Percentiles rank a stretch among this genome's conserved stretches.
phyloP scores from a whole-genome alignment of 2,113 vertebrate genomes.

The Marmota monax region DNA sequence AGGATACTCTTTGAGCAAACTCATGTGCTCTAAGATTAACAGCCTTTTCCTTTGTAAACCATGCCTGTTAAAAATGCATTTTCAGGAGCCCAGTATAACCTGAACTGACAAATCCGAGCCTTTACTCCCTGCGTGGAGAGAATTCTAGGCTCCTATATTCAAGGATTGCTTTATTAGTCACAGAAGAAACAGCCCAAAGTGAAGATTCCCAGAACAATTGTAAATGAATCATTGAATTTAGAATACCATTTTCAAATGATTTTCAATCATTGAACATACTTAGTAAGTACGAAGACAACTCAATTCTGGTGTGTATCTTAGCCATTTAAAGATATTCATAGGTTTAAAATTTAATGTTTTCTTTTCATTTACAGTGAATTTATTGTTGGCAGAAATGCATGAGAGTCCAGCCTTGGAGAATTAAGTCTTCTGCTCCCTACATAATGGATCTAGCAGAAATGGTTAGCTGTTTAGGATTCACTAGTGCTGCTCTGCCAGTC shows the following conservation, averaged over 20 bases:
- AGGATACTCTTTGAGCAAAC: slow-evolving; percentile 42
- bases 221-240: slow-evolving; percentile 70
- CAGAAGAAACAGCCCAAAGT: slow-evolving; percentile 35
- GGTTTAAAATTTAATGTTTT: slow-evolving; percentile 71
- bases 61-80: slow-evolving; percentile 55
- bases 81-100: background rate
- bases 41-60: slow-evolving; percentile 57
- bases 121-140: background rate
- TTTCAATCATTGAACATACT: slow-evolving; percentile 62
- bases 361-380: slow-evolving; percentile 67
- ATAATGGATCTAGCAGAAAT: slow-evolving; percentile 50
- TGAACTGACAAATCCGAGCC: background rate
- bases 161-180: slow-evolving; percentile 54
- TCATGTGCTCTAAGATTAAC: background rate
- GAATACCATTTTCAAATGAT: slow-evolving; percentile 69
- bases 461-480: slow-evolving; percentile 51
- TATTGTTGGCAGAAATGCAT: slow-evolving; percentile 64
- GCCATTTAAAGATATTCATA: slow-evolving; percentile 71
- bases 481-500: slow-evolving; percentile 24
- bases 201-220: slow-evolving; percentile 54
- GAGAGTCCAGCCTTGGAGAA: slow-evolving; percentile 33
- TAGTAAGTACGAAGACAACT: slow-evolving; percentile 58
- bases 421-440: slow-evolving; percentile 59
- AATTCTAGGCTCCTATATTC: slow-evolving; percentile 4
- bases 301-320: slow-evolving; percentile 58